These are phyloP conservation scores for Meteorus cinctellus DNA, from an alignment of 2,888 invertebrate species.

Conservation along the genomic window DNA sequence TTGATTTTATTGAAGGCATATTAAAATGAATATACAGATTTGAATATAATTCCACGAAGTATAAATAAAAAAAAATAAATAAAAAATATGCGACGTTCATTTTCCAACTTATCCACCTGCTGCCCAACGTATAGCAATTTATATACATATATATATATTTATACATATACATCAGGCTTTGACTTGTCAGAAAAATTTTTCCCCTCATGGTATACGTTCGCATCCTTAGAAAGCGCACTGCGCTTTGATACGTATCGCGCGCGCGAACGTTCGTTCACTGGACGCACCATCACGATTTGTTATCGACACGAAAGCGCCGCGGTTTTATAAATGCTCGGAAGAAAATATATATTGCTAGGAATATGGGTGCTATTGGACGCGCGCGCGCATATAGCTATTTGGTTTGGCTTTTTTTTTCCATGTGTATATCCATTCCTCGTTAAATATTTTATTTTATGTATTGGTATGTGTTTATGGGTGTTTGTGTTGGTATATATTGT, in stretches of 20 bases:
- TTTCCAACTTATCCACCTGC: slow-evolving; percentile 9
- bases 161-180: neutral
- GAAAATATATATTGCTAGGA: slow-evolving; percentile 15
- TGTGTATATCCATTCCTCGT: slow-evolving; percentile 1
- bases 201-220: slow-evolving; percentile 11
- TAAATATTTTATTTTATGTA: slow-evolving; percentile 5
- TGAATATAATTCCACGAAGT: neutral
- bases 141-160: neutral
- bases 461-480: slow-evolving; percentile 29
- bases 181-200: slow-evolving; percentile 21
- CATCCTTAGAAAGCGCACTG: slow-evolving; percentile 39
- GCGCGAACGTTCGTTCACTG: slow-evolving; percentile 8
- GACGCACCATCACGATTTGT: slow-evolving; percentile 43
- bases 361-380: slow-evolving; percentile 19
- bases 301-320: slow-evolving; percentile 41
- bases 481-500: neutral
- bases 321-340: neutral
- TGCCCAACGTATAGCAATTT: neutral
- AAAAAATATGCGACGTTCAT: slow-evolving; percentile 5
- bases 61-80: neutral
- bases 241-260: slow-evolving; percentile 38
- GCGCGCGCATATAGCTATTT: neutral
- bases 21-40: no score
- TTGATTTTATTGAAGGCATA: no score
- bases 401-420: neutral